Evolutionary conservation across 1,140 invertebrate genomes (phyloP).

Genomic region (Cotesia typhae): DNA sequence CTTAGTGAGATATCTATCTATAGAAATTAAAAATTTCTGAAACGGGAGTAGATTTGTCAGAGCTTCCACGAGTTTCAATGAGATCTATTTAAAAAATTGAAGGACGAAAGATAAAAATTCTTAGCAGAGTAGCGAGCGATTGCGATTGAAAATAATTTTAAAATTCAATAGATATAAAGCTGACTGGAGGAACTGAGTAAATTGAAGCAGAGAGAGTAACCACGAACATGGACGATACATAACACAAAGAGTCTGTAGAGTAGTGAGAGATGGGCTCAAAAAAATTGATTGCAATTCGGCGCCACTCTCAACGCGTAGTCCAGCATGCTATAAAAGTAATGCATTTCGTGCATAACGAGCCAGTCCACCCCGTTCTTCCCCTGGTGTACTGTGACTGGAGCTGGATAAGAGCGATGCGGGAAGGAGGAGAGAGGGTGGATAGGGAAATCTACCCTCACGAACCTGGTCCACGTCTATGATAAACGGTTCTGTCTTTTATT

Average conservation of each 20-base stretch:
- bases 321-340: slow-evolving; percentile 53
- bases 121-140: not conserved
- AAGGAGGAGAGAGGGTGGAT: no score
- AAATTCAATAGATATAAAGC: slow-evolving; percentile 16
- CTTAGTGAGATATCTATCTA: no score
- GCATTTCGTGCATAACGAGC: slow-evolving; percentile 56
- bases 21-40: no score
- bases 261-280: slow-evolving; percentile 37
- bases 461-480: slow-evolving; percentile 32
- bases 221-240: not conserved
- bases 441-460: not conserved
- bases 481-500: slow-evolving; percentile 37
- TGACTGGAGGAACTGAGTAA: not conserved
- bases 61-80: no score
- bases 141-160: slow-evolving; percentile 13
- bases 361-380: slow-evolving; percentile 23
- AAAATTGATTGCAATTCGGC: slow-evolving; percentile 62
- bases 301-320: slow-evolving; percentile 47
- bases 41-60: no score
- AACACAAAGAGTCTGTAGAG: slow-evolving; percentile 8
- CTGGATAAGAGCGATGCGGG: not conserved
- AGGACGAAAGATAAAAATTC: no score
- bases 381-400: not conserved
- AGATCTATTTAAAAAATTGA: no score
- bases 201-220: no score